Percentiles rank a stretch among this genome's conserved stretches.
Conservation (phyloP, 2,888 invertebrate genomes). For the Teleiodes luculella region DNA sequence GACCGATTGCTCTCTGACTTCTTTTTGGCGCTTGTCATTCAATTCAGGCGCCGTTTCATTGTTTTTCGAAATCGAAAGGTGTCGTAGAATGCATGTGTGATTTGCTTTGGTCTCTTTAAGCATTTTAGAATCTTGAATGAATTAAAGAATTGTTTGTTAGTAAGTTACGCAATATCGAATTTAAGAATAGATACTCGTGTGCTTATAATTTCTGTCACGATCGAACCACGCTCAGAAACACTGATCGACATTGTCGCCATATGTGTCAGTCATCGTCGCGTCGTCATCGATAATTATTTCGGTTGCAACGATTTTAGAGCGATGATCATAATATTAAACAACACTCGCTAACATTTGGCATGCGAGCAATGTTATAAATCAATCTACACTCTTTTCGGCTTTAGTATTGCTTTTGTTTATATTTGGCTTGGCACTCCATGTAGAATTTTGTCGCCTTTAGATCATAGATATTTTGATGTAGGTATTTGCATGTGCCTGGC, state of each 20-base stretch:
- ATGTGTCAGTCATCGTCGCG: no score
- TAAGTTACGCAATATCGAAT: no score
- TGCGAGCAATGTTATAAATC: slow-evolving; percentile 16
- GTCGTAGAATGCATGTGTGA: neutral
- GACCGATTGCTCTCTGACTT: slow-evolving; percentile 56
- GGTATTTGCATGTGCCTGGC: neutral
- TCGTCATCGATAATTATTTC: slow-evolving; percentile 1
- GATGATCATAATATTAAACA: neutral
- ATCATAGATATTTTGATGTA: slow-evolving; percentile 7
- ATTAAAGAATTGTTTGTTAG: no score
- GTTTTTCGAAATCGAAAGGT: neutral
- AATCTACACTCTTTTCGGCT: slow-evolving; percentile 27
- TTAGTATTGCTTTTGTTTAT: slow-evolving; percentile 40
- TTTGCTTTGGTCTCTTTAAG: neutral
- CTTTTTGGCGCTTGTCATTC: slow-evolving; percentile 59
- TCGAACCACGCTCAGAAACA: neutral
- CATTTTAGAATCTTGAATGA: no score
- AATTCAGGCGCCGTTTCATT: slow-evolving; percentile 51
- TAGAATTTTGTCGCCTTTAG: neutral
- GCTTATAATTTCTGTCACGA: neutral
- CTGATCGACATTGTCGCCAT: neutral
- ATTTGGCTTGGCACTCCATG: slow-evolving; percentile 27
- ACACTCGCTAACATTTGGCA: slow-evolving; percentile 5
- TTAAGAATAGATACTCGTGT: neutral
- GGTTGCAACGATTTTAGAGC: slow-evolving; percentile 2